Percentiles rank a stretch among this genome's conserved stretches.
These are phyloP conservation scores for Bubo blakistoni DNA, from an alignment of 2,113 vertebrate genomes.

Conservation along the genomic window DNA sequence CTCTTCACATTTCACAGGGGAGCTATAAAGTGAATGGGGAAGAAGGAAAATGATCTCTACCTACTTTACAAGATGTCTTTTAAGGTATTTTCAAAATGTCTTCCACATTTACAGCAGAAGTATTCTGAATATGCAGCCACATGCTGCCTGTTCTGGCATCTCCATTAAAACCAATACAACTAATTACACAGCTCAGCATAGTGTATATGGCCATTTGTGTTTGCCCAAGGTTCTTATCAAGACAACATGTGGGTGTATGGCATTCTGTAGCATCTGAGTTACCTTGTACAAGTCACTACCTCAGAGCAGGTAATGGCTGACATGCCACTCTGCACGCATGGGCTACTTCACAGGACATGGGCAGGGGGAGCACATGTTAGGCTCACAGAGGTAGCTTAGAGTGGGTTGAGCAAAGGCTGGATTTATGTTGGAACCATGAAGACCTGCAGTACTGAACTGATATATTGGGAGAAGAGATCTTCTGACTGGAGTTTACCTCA, in stretches of 20 bases:
- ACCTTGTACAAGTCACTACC: neutral
- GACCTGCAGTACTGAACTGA: neutral
- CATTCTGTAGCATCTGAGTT: neutral
- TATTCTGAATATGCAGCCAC: neutral
- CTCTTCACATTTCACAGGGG: neutral
- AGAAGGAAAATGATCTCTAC: neutral
- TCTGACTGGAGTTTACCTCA: neutral
- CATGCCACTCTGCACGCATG: rapidly evolving
- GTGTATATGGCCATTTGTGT: neutral
- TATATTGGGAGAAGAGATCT: rapidly evolving
- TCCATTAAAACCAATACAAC: neutral
- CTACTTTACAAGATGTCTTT: neutral
- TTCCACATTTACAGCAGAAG: neutral
- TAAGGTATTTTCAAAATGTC: neutral
- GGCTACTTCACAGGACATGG: neutral
- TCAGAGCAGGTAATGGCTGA: neutral
- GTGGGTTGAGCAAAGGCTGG: neutral
- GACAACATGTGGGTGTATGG: neutral
- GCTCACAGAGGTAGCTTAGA: neutral
- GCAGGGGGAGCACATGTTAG: neutral
- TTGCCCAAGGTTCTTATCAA: neutral
- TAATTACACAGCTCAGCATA: neutral
- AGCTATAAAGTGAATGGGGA: neutral
- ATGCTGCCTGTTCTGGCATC: neutral
- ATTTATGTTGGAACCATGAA: neutral